Evolutionary conservation across 1,140 invertebrate species (phyloP).

Genomic region (Macrotrachela quadricornifera): DNA sequence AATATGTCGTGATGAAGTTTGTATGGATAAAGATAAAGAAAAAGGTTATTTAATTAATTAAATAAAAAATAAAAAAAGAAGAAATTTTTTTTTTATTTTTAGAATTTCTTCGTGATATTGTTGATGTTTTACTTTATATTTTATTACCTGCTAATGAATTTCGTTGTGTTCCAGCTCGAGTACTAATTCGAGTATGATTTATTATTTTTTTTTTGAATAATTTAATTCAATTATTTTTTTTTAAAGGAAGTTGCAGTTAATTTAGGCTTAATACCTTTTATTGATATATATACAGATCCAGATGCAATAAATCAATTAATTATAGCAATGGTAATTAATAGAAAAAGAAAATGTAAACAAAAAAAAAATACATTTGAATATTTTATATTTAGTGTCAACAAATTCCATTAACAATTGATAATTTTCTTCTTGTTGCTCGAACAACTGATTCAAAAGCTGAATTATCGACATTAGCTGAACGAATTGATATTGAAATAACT

Average conservation of each 20-base stretch:
- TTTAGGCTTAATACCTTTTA: slow-evolving; percentile 51
- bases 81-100: too few relatives aligned
- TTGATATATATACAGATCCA: slow-evolving; percentile 63
- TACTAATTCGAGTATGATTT: background rate
- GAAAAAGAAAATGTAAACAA: background rate
- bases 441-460: slow-evolving; percentile 57
- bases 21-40: slow-evolving; percentile 31
- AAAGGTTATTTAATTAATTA: slow-evolving; percentile 31
- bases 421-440: slow-evolving; percentile 55
- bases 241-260: slow-evolving; percentile 57
- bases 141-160: background rate
- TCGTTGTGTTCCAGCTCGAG: background rate
- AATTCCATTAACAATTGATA: slow-evolving; percentile 48
- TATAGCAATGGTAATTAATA: slow-evolving; percentile 64
- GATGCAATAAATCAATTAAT: slow-evolving; percentile 78
- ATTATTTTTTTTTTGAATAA: too few relatives aligned
- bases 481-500: slow-evolving; percentile 55
- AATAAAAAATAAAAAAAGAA: slow-evolving; percentile 32
- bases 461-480: slow-evolving; percentile 50
- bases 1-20: slow-evolving; percentile 37
- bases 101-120: too few relatives aligned
- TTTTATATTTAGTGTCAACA: slow-evolving; percentile 49
- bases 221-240: slow-evolving; percentile 9
- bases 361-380: slow-evolving; percentile 16
- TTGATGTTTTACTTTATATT: too few relatives aligned